Conservation (phyloP, 2,797 vertebrate species). For the Phrynocephalus forsythii region DNA sequence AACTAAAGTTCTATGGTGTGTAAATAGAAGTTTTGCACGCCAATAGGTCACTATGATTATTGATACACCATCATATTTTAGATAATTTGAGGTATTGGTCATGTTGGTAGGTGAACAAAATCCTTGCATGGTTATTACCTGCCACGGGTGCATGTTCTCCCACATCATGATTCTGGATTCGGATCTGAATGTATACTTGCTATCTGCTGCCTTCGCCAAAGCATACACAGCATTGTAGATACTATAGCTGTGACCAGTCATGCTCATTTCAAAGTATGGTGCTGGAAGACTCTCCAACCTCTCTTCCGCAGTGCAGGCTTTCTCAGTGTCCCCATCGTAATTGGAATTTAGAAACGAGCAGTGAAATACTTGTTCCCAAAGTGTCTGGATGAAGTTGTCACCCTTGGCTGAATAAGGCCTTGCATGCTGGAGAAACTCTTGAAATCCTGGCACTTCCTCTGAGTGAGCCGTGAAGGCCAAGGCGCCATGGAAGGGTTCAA, state of each 20-base stretch:
- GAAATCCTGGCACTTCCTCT: neutral
- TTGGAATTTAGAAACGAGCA: neutral
- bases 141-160: neutral
- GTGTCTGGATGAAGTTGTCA: conserved; percentile 14
- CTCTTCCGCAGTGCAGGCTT: conserved; percentile 8
- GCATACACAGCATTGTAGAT: conserved; percentile 27
- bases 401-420: neutral
- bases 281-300: conserved; percentile 6
- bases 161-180: neutral
- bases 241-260: conserved; percentile 24
- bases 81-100: neutral
- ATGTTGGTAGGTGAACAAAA: neutral
- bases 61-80: neutral
- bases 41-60: neutral
- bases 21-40: neutral
- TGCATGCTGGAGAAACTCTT: neutral
- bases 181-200: neutral
- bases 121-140: neutral
- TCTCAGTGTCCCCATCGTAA: neutral
- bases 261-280: conserved; percentile 27
- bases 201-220: neutral
- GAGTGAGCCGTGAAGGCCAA: conserved; percentile 13
- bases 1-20: neutral
- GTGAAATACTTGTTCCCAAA: conserved; percentile 34
- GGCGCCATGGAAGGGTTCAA: conserved; percentile 5